Evolutionary conservation across 2,888 invertebrate genomes (phyloP).

Genomic region (Ectropis crepuscularia): DNA sequence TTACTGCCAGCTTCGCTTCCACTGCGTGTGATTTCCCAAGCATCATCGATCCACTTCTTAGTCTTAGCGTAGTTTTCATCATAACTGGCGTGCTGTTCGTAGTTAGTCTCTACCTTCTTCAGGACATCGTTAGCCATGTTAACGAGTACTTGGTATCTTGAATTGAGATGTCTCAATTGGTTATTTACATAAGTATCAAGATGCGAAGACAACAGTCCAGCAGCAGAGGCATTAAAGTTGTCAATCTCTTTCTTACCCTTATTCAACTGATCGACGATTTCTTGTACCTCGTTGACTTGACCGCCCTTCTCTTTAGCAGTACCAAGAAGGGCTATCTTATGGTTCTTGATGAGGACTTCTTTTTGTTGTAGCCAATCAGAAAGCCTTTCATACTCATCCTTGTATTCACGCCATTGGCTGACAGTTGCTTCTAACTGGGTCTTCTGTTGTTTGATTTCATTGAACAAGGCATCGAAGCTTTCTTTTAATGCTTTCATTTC

Average conservation of each 20-base stretch:
- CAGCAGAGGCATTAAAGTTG: conserved; percentile 91
- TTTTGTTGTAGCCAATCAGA: conserved; percentile 97
- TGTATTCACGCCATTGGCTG: conserved; percentile 94
- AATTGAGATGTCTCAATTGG: conserved; percentile 93
- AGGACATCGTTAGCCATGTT: conserved; percentile 95
- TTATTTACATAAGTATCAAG: conserved; percentile 94
- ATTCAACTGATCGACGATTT: conserved; percentile 89
- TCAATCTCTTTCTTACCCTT: conserved; percentile 93
- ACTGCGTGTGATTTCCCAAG: conserved; percentile 91
- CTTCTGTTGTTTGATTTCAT: conserved; percentile 94
- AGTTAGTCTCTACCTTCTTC: conserved; percentile 95
- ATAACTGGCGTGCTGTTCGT: conserved; percentile 93
- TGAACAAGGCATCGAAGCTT: conserved; percentile 93
- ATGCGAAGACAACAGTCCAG: conserved; percentile 91
- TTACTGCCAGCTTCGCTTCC: conserved; percentile 92
- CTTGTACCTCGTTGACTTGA: conserved; percentile 92
- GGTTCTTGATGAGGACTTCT: conserved; percentile 95
- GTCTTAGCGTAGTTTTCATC: conserved; percentile 90
- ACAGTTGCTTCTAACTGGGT: conserved; percentile 92
- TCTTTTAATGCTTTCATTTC: conserved; percentile 94
- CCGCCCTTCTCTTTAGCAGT: conserved; percentile 93
- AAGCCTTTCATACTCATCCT: conserved; percentile 95
- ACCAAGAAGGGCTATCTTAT: conserved; percentile 92
- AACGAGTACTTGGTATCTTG: conserved; percentile 94
- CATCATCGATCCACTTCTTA: conserved; percentile 93